Conservation (phyloP, 2,888 invertebrate genomes). For the Metalampra italica region DNA sequence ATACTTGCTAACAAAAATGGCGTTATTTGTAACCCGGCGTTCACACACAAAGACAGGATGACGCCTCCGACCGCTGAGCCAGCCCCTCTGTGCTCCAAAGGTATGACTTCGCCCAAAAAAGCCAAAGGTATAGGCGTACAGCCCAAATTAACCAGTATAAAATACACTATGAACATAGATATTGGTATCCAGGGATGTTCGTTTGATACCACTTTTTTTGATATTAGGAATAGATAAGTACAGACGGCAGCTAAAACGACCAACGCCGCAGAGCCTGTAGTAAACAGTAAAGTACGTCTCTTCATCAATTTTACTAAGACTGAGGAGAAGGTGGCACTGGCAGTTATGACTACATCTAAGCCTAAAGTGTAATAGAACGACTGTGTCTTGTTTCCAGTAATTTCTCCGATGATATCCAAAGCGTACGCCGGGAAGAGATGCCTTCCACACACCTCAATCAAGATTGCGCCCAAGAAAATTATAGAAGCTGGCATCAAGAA, state of each 20-base stretch:
- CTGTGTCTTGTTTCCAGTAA: slow-evolving; percentile 34
- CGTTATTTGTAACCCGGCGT: slow-evolving; percentile 39
- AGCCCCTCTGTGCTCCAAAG: slow-evolving; percentile 44
- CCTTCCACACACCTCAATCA: slow-evolving; percentile 46
- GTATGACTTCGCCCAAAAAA: slow-evolving; percentile 53
- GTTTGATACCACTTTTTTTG: slow-evolving; percentile 26
- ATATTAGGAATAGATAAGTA: slow-evolving; percentile 34
- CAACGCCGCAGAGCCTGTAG: slow-evolving; percentile 38
- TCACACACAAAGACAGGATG: slow-evolving; percentile 30
- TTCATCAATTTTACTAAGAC: slow-evolving; percentile 42
- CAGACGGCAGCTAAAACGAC: slow-evolving; percentile 31
- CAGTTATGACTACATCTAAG: slow-evolving; percentile 43
- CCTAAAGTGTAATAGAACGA: slow-evolving; percentile 43
- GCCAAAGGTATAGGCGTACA: slow-evolving; percentile 51
- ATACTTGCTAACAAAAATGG: slow-evolving; percentile 34
- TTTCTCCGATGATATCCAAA: slow-evolving; percentile 41
- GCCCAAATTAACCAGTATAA: slow-evolving; percentile 49
- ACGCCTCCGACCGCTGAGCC: slow-evolving; percentile 37
- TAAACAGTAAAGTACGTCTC: slow-evolving; percentile 42
- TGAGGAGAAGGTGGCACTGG: slow-evolving; percentile 38
- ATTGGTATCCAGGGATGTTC: slow-evolving; percentile 35
- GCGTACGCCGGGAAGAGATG: slow-evolving; percentile 53
- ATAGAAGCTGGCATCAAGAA: slow-evolving; percentile 47
- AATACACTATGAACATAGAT: slow-evolving; percentile 38
- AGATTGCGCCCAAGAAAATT: slow-evolving; percentile 27